Evolutionary conservation across 2,797 vertebrate genomes (phyloP).

Genomic region (Menidia menidia): DNA sequence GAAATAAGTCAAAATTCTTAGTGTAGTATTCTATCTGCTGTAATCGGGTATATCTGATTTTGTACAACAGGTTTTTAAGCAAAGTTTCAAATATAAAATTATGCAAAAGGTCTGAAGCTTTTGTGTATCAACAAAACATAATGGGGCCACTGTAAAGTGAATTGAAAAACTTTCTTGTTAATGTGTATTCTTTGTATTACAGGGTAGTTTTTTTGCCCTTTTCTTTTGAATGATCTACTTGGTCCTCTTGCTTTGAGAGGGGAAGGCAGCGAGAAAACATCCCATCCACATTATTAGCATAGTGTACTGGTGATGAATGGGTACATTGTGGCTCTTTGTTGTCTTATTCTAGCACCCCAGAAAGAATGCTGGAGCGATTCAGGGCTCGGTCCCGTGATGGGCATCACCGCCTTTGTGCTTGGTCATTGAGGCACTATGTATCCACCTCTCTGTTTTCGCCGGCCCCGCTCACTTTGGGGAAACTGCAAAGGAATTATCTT

Average conservation of each 20-base stretch:
- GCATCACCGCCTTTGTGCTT: slow-evolving; percentile 73
- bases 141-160: no score
- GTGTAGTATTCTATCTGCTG: no score
- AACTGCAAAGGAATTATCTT: slow-evolving; percentile 61
- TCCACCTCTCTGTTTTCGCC: slow-evolving; percentile 33
- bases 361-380: slow-evolving; percentile 77
- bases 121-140: no score
- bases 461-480: slow-evolving; percentile 38
- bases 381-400: slow-evolving; percentile 65
- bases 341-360: slow-evolving; percentile 66
- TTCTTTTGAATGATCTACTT: slow-evolving; percentile 38
- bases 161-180: no score
- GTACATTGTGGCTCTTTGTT: slow-evolving; percentile 75
- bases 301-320: slow-evolving; percentile 78
- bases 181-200: no score
- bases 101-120: no score
- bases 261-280: slow-evolving; percentile 47
- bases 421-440: slow-evolving; percentile 69
- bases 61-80: no score
- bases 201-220: not conserved
- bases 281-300: slow-evolving; percentile 71
- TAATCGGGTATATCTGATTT: no score
- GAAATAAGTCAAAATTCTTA: no score
- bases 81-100: no score
- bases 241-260: slow-evolving; percentile 29